phyloP scores from a whole-genome alignment of 2,888 invertebrate genomes.

The Ennomos quercinarius region DNA sequence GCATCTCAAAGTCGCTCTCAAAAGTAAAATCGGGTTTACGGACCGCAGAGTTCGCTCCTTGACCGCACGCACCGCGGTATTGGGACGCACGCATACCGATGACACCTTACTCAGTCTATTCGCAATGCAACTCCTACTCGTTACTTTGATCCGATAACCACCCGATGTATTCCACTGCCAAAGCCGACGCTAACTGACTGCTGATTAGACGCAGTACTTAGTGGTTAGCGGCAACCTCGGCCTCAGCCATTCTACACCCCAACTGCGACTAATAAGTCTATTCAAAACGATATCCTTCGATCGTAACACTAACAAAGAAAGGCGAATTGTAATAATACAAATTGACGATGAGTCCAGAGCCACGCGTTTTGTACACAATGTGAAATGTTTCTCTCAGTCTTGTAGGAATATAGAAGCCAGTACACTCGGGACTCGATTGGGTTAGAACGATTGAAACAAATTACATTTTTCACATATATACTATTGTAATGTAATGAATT shows the following conservation, averaged over 20 bases:
- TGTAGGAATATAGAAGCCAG: conserved; percentile 69
- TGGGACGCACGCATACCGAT: conserved; percentile 47
- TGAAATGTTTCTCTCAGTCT: conserved; percentile 81
- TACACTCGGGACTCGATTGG: conserved; percentile 66
- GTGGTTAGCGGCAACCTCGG: conserved; percentile 17
- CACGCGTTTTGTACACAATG: conserved; percentile 63
- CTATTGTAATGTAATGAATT: conserved; percentile 64
- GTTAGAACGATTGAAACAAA: conserved; percentile 71
- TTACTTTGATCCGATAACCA: conserved; percentile 43
- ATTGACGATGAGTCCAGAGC: conserved; percentile 75
- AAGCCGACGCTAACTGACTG: conserved; percentile 28
- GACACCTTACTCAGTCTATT: conserved; percentile 65
- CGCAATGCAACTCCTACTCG: conserved; percentile 55
- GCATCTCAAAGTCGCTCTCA: too few relatives aligned
- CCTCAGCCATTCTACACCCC: conserved; percentile 22
- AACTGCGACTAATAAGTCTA: conserved; percentile 40
- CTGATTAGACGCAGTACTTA: not conserved
- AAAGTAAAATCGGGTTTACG: too few relatives aligned
- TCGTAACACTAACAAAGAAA: conserved; percentile 50
- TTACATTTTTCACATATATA: conserved; percentile 58
- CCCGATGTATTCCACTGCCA: conserved; percentile 35
- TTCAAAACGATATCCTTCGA: conserved; percentile 51
- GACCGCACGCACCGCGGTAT: conserved; percentile 38
- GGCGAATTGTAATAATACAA: conserved; percentile 57
- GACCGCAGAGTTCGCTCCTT: conserved; percentile 24